Base-by-base conservation (phyloP, 2,113 vertebrate genomes). In the Toxotes jaculatrix region DNA sequence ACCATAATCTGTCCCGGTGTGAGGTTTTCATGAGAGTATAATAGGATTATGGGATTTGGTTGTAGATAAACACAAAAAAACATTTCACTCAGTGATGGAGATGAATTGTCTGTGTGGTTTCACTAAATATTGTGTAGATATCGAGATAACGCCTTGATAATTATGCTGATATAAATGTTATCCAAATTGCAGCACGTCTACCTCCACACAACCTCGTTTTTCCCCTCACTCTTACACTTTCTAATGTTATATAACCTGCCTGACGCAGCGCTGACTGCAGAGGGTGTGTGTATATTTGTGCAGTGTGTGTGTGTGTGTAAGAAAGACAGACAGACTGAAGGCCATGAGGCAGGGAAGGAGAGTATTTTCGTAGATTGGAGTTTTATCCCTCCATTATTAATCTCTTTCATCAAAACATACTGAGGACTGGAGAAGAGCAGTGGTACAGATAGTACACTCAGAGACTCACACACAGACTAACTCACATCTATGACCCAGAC, bases 191-290 rank as follows among this genome's bases (percentile, higher is more conserved):
- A 43, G 9, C 10, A 40, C 1, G 21, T 51, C 9, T 59, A n/a
- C 2, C 23, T 56, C 42, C 31, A 49, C 53, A 43, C 17, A 65
- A 63, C 62, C 69, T 61, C 45, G 40, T 49, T 64, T 68, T 32
- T 32, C 69, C 79, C 67, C 77, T 65, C 79, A 53, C 51, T 68
- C 66, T 81, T 75, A 78, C 72, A 71, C 77, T 63, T 32, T 82
- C 43, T 63, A 65, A 83, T 77, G 88, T 95, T 95, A 94, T 91
- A 90, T 93, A 94, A 94, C 86, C 82, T 19, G 77, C 82, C 88
- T 94, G 93, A 95, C 81, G 93, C 92, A 94, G 92, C 84, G 47
- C 86, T 86, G 82, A 95, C 91, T 94, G 94, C 92, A 93, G 84
- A 82, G 83, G 1, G 67, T 66, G 77, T 77, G 89, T 77, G 80